A percentile compares a stretch with the other conserved stretches of the same genome.
phyloP scores from a whole-genome alignment of 2,797 vertebrate species.

The Coluber constrictor region DNA sequence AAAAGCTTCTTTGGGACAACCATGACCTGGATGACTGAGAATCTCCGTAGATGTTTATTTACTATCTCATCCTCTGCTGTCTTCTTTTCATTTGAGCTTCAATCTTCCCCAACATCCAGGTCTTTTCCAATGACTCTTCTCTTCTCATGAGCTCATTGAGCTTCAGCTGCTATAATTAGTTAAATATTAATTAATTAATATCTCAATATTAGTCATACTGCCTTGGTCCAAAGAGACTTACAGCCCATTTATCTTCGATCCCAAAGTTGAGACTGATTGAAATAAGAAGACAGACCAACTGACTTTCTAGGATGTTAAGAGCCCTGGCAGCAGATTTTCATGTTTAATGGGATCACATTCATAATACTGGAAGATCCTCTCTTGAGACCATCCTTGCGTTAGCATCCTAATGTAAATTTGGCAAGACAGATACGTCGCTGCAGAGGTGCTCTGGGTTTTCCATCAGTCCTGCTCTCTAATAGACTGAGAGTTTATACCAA shows the following conservation, averaged over 20 bases:
- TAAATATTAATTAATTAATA: not conserved
- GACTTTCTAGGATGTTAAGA: not conserved
- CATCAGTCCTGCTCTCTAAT: not conserved
- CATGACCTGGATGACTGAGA: too few relatives aligned
- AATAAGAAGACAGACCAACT: not conserved
- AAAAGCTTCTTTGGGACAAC: too few relatives aligned
- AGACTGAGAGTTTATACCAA: not conserved
- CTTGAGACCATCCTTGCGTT: not conserved
- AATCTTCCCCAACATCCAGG: not conserved
- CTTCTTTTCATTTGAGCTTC: not conserved
- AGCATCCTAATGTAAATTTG: not conserved
- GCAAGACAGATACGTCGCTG: not conserved
- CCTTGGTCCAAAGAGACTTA: not conserved
- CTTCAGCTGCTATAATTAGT: not conserved
- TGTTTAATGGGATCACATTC: not conserved
- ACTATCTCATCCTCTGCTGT: not conserved
- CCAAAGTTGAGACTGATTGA: not conserved
- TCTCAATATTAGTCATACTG: not conserved
- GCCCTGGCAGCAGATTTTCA: too few relatives aligned
- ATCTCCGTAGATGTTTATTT: too few relatives aligned
- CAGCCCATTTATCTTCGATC: not conserved
- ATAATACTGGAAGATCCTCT: not conserved
- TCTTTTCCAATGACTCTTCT: not conserved
- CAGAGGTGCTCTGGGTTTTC: not conserved
- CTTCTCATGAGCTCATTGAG: not conserved